These are phyloP conservation scores for Yponomeuta malinellus DNA, from an alignment of 2,888 invertebrate genomes.

Conservation along the genomic window DNA sequence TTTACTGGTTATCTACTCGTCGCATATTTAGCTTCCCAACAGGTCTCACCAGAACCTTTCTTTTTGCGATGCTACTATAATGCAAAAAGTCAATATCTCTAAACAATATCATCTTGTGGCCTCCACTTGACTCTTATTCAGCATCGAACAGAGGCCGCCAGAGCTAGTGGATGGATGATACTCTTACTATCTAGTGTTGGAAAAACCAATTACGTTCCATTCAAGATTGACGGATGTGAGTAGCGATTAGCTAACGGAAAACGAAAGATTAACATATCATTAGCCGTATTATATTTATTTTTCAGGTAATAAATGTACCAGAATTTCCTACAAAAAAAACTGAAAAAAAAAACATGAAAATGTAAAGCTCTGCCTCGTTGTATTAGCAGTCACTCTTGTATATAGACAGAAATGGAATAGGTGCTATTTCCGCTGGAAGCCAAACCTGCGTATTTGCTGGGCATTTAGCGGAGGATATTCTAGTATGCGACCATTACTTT, in stretches of 20 bases:
- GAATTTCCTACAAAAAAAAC: too few relatives aligned
- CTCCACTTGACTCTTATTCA: neutral
- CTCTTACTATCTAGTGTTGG: neutral
- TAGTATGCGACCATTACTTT: too few relatives aligned
- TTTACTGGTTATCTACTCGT: neutral
- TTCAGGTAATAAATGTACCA: too few relatives aligned
- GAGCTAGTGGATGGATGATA: neutral
- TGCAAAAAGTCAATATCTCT: neutral
- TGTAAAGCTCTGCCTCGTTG: too few relatives aligned
- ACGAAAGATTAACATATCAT: neutral
- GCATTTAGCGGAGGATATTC: too few relatives aligned
- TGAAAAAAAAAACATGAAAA: too few relatives aligned
- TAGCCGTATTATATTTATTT: too few relatives aligned
- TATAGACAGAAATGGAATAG: too few relatives aligned
- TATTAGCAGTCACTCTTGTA: too few relatives aligned
- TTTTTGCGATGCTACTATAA: too few relatives aligned
- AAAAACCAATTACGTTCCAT: slow-evolving; percentile 6
- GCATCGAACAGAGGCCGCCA: neutral
- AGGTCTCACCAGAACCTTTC: neutral
- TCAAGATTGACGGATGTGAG: slow-evolving; percentile 4
- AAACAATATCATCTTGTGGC: neutral
- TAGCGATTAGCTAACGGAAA: neutral
- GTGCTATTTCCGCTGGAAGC: too few relatives aligned
- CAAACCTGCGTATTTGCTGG: too few relatives aligned
- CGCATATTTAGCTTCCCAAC: neutral